Evolutionary conservation across 2,888 invertebrate genomes (phyloP).

Genomic region (Brenthis daphne): DNA sequence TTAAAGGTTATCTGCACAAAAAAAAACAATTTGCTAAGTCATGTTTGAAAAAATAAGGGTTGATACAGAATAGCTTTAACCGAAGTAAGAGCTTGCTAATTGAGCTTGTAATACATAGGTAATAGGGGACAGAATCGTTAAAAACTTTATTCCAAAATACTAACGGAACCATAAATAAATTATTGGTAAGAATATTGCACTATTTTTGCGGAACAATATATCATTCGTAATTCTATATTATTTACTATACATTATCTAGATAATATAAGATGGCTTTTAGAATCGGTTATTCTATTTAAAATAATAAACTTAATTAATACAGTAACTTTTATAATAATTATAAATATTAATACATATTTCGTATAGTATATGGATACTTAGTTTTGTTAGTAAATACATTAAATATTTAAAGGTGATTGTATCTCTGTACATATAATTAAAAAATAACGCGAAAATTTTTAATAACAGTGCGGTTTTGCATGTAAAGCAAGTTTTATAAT

Average conservation of each 20-base stretch:
- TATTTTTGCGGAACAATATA: slow-evolving; percentile 30
- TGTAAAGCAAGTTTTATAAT: slow-evolving; percentile 11
- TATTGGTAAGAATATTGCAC: slow-evolving; percentile 13
- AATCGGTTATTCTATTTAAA: no score
- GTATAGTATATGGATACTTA: no score
- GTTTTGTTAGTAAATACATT: no score
- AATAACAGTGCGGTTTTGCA: slow-evolving; percentile 6
- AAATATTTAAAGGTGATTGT: neutral
- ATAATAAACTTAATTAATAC: no score
- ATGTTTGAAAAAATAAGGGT: slow-evolving; percentile 48
- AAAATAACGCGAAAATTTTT: neutral
- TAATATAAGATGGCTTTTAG: no score
- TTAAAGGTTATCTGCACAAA: slow-evolving; percentile 44
- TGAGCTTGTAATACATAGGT: neutral
- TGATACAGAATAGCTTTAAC: slow-evolving; percentile 38
- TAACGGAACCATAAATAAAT: neutral
- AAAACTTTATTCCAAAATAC: neutral
- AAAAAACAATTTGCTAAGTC: slow-evolving; percentile 51
- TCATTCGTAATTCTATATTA: slow-evolving; percentile 31
- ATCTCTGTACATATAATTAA: neutral
- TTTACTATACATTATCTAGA: neutral
- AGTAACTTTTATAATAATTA: no score
- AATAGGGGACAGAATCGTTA: neutral
- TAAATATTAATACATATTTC: no score
- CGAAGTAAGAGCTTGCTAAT: neutral